These are phyloP conservation scores for Zosterops japonicus DNA, from an alignment of 2,113 vertebrate species.

Conservation along the genomic window DNA sequence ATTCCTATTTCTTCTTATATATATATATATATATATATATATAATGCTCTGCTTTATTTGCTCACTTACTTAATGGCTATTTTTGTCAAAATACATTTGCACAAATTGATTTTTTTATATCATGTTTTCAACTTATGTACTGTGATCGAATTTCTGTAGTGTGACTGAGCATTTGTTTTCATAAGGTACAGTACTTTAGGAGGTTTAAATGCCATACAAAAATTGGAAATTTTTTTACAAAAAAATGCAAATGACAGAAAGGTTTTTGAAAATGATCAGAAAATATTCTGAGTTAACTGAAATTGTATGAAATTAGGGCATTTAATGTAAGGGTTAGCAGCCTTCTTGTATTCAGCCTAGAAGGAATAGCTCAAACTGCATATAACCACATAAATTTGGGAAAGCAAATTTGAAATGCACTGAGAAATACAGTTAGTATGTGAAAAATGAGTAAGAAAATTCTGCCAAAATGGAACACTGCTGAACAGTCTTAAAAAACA, in stretches of 20 bases:
- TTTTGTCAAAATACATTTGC: neutral
- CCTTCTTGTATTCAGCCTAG: neutral
- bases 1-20: neutral
- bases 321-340: neutral
- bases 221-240: neutral
- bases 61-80: neutral
- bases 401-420: neutral
- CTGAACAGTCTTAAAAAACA: neutral
- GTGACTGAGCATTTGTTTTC: neutral
- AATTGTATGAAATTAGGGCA: neutral
- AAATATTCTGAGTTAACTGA: neutral
- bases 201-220: neutral
- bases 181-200: neutral
- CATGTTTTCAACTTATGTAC: neutral
- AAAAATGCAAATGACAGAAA: neutral
- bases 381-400: neutral
- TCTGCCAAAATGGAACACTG: neutral
- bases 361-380: neutral
- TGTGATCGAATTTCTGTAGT: neutral
- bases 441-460: neutral
- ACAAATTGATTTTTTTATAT: neutral
- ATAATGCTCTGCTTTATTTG: neutral
- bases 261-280: neutral
- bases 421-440: neutral
- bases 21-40: neutral